A percentile compares a stretch with the other conserved stretches of the same genome.
Evolutionary conservation across 37 sponge, comb jelly and placozoan genomes (phyloP).

Genomic region (Theonella swinhoei): DNA sequence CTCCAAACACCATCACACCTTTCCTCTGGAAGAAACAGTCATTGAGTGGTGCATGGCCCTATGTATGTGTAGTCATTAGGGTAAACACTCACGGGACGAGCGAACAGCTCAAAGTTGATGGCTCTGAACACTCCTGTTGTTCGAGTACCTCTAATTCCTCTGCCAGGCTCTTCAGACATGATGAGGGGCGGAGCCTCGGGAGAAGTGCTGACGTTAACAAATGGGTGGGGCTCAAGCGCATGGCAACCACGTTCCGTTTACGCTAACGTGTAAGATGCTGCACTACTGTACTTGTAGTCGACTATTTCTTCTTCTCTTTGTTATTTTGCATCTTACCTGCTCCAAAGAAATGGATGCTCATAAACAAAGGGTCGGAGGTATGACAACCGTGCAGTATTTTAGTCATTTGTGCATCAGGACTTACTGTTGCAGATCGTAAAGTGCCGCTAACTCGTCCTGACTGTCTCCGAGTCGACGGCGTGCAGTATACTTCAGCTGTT

Average conservation of each 20-base stretch:
- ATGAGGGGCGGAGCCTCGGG: neutral
- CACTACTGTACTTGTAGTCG: too few relatives aligned
- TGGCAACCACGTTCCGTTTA: too few relatives aligned
- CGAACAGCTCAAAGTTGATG: conserved; percentile 78
- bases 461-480: neutral
- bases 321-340: too few relatives aligned
- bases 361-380: too few relatives aligned
- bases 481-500: neutral
- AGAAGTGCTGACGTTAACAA: too few relatives aligned
- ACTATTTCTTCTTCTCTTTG: too few relatives aligned
- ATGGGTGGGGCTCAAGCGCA: too few relatives aligned
- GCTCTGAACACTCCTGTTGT: conserved; percentile 65
- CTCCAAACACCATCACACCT: conserved; percentile 67
- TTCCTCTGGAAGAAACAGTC: conserved; percentile 38
- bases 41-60: neutral
- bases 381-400: too few relatives aligned
- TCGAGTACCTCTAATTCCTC: conserved; percentile 35
- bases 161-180: conserved; percentile 2
- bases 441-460: neutral
- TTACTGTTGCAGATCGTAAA: too few relatives aligned
- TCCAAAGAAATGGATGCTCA: too few relatives aligned
- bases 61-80: neutral
- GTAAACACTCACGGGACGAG: conserved; percentile 47
- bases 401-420: too few relatives aligned
- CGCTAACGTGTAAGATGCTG: too few relatives aligned